Base-by-base conservation (phyloP, 2,113 vertebrate genomes). In the Lamprotornis superbus region DNA sequence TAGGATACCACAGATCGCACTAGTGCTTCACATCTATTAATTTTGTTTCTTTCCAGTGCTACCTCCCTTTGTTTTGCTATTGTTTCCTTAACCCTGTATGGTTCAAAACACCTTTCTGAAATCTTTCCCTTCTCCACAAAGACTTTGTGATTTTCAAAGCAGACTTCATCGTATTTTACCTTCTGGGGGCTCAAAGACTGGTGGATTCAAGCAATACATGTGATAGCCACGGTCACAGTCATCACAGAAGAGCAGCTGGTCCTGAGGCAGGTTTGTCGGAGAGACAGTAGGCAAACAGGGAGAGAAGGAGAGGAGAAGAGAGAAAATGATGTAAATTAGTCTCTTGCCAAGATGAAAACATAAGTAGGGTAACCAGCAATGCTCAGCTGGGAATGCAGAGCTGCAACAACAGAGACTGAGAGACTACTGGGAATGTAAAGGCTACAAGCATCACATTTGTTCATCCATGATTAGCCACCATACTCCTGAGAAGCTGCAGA, bases 211-310 rank as follows among this genome's bases (percentile, higher is more conserved):
- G 97, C 99, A 99, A 98, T 99, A 99, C 99, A 99, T 99, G 97
- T 99, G 99, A 97, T 99, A 99, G 92, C 99, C 99, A 93, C 99
- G 98, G 98, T 99, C 99, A 94, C 99, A 99, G 98, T 99, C 99
- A 61, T 99, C 99, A 61, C 99, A 99, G 98, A 99, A 99, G 96
- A 99, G 98, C 50, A 99, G 98, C 98, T 99, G 99, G 98, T 99
- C 99, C 99, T 98, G 95, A 95, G 56, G 24, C 64, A 90, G 82
- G 28, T 91, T 91, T 94, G 90, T 94, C 88, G 89, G 27, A 42
- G 50, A 63, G 35, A 84, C 46, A 91, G 75, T n/a, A 77, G 16
- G 46, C 59, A 55, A 68, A 67, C 25, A 63, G 55, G 21, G 39
- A 77, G 37, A 95, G 82, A 87, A 55, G 37, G 46, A 92, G 59